These are phyloP conservation scores for Subacronicta megacephala DNA, from an alignment of 2,888 invertebrate genomes.

Conservation along the genomic window DNA sequence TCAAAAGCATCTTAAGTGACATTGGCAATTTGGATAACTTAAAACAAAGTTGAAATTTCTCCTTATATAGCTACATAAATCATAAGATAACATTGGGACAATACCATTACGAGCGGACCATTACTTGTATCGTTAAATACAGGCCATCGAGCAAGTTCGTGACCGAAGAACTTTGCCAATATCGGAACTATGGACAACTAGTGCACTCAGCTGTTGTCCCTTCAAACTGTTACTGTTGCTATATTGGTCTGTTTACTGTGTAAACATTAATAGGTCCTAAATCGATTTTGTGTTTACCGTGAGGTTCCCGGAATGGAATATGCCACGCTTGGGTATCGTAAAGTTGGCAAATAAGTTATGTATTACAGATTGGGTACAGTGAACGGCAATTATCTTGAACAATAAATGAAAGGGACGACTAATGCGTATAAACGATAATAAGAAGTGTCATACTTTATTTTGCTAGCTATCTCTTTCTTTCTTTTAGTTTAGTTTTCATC, in stretches of 20 bases:
- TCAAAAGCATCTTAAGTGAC: too few relatives aligned
- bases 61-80: slow-evolving; percentile 1
- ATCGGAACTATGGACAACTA: slow-evolving; percentile 67
- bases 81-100: slow-evolving; percentile 30
- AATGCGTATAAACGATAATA: too few relatives aligned
- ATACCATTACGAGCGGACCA: slow-evolving; percentile 31
- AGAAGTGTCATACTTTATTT: too few relatives aligned
- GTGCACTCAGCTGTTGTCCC: slow-evolving; percentile 71
- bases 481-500: neutral
- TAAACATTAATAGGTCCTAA: neutral
- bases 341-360: neutral
- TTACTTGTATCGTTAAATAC: slow-evolving; percentile 57
- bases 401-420: too few relatives aligned
- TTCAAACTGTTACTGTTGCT: slow-evolving; percentile 65
- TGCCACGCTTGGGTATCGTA: neutral
- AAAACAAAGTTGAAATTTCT: too few relatives aligned
- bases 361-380: too few relatives aligned
- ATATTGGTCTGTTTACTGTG: slow-evolving; percentile 33
- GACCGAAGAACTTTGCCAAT: slow-evolving; percentile 73
- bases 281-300: slow-evolving; percentile 2
- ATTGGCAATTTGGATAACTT: too few relatives aligned
- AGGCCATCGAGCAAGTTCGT: slow-evolving; percentile 62
- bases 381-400: too few relatives aligned
- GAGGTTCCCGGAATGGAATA: neutral
- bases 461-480: too few relatives aligned